A percentile compares a stretch with the other conserved stretches of the same genome.
These are phyloP conservation scores for Synanthedon andrenaeformis DNA, from an alignment of 2,888 invertebrate species.

Conservation along the genomic window DNA sequence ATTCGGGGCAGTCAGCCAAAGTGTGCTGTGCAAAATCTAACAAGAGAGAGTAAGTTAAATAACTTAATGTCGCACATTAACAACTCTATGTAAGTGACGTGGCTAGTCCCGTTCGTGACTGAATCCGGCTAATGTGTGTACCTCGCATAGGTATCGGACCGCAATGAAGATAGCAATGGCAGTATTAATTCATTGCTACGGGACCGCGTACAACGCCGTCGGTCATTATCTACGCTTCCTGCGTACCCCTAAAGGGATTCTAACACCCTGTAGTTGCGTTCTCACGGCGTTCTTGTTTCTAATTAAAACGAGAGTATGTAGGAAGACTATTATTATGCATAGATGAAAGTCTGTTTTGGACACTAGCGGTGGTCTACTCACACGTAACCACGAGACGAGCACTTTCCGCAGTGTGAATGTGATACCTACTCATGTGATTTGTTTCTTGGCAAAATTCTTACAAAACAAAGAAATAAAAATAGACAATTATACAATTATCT, in stretches of 20 bases:
- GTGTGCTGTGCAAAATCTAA: no score
- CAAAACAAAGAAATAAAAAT: no score
- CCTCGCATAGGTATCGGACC: slow-evolving; percentile 34
- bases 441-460: no score
- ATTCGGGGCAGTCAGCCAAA: no score
- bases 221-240: slow-evolving; percentile 34
- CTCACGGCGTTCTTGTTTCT: slow-evolving; percentile 21
- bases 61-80: background rate
- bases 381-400: no score
- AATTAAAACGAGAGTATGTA: background rate
- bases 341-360: background rate
- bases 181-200: slow-evolving; percentile 59
- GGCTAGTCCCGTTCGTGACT: slow-evolving; percentile 39
- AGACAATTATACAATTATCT: no score
- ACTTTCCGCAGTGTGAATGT: no score
- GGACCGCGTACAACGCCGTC: slow-evolving; percentile 23
- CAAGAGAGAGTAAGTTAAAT: no score
- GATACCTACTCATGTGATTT: no score
- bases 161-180: slow-evolving; percentile 56
- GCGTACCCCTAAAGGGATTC: slow-evolving; percentile 23
- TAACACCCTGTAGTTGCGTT: slow-evolving; percentile 25
- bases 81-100: slow-evolving; percentile 6
- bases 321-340: background rate
- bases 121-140: slow-evolving; percentile 41
- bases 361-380: no score